Conservation (phyloP, 2,113 vertebrate genomes). For the Oxyruncus cristatus region DNA sequence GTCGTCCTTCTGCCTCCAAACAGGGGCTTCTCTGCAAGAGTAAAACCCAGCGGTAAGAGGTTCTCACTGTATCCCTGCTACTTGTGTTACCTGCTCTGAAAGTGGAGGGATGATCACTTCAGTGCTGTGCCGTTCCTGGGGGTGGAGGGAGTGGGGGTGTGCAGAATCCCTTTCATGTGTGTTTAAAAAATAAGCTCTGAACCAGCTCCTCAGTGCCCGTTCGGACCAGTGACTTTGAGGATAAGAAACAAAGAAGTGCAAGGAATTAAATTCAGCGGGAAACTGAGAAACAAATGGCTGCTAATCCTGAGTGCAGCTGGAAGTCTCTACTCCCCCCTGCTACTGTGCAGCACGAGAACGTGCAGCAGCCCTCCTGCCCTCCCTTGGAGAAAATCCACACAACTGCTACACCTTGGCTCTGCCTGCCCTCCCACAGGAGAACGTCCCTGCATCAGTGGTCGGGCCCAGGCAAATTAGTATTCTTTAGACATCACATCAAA, state of each 20-base stretch:
- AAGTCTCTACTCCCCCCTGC: background rate
- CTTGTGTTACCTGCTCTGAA: background rate
- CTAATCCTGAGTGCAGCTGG: background rate
- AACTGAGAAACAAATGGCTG: background rate
- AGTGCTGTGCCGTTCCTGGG: background rate
- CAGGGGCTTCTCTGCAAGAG: background rate
- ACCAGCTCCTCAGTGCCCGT: background rate
- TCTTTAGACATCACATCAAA: background rate
- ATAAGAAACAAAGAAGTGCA: background rate
- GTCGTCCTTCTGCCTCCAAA: background rate
- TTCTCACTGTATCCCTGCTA: background rate
- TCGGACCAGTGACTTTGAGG: background rate
- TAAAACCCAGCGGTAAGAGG: background rate
- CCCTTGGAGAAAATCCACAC: background rate
- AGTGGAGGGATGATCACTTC: fast-evolving
- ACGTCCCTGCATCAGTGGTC: background rate
- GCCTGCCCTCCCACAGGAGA: background rate
- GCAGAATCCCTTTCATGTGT: background rate
- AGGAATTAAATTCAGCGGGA: background rate
- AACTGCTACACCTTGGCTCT: background rate
- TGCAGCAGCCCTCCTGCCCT: background rate
- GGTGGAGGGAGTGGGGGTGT: background rate
- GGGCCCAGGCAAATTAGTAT: background rate
- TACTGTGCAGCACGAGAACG: background rate
- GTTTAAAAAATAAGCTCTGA: background rate